Conservation (phyloP, 2,113 vertebrate species). For the Neomonachus schauinslandi region DNA sequence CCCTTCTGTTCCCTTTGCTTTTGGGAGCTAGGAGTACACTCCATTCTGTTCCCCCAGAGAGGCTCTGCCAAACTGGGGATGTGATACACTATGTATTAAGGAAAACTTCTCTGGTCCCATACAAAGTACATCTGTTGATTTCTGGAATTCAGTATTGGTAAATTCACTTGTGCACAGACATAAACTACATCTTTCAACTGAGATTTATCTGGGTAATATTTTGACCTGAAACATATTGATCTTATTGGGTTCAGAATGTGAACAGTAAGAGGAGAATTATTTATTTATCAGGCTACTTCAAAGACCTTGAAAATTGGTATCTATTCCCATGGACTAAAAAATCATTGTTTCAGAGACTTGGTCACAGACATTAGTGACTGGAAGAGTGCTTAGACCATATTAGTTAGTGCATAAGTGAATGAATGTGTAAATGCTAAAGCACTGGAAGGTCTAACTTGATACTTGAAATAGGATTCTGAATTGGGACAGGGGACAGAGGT, state of each 20-base stretch:
- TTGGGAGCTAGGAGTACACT: neutral
- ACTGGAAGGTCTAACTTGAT: neutral
- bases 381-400: neutral
- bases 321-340: neutral
- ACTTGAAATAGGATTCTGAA: neutral
- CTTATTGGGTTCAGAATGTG: conserved; percentile 20
- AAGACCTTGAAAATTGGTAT: neutral
- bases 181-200: neutral
- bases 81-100: neutral
- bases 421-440: neutral
- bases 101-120: neutral
- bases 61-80: neutral
- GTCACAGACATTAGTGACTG: neutral
- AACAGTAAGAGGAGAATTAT: neutral
- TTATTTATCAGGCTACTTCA: neutral
- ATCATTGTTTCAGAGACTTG: neutral
- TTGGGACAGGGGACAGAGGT: neutral
- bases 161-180: neutral
- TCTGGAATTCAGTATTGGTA: neutral
- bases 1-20: neutral
- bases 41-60: neutral
- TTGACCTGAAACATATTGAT: neutral
- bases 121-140: neutral
- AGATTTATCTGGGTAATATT: neutral
- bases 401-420: neutral